These are phyloP conservation scores for Sphinx pinastri DNA, from an alignment of 2,888 invertebrate species.

Conservation along the genomic window DNA sequence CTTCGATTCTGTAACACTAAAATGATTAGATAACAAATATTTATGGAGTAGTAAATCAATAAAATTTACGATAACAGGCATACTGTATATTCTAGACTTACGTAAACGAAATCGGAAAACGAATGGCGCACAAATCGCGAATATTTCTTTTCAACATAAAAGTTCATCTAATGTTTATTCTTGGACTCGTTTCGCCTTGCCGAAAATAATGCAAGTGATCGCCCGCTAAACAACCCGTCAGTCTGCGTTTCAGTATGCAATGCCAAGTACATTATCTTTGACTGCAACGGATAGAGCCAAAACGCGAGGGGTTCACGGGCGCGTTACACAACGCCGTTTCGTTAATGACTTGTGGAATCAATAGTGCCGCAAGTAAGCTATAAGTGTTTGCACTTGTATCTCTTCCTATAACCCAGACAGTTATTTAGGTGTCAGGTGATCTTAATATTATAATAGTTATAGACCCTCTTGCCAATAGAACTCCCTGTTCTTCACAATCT, in stretches of 20 bases:
- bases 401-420: neutral
- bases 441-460: too few species aligned
- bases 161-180: conserved; percentile 11
- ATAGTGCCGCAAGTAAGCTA: neutral
- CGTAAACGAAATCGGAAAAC: neutral
- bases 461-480: too few species aligned
- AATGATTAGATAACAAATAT: conserved; percentile 21
- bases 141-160: neutral
- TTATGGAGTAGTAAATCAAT: conserved; percentile 15
- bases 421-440: too few species aligned
- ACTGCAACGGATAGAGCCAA: conserved; percentile 54
- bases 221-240: conserved; percentile 34
- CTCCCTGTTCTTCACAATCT: too few species aligned
- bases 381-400: neutral
- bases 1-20: neutral
- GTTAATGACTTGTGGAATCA: conserved; percentile 5
- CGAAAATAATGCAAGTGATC: conserved; percentile 23
- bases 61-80: neutral
- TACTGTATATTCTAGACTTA: conserved; percentile 6
- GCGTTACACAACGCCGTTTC: conserved; percentile 38
- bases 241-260: conserved; percentile 38
- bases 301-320: conserved; percentile 55
- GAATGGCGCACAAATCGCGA: neutral
- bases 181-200: conserved; percentile 1
- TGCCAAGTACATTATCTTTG: conserved; percentile 52